A percentile compares a stretch with the other conserved stretches of the same genome.
These are phyloP conservation scores for Seriola quinqueradiata DNA, from an alignment of 2,113 vertebrate genomes.

Conservation along the genomic window DNA sequence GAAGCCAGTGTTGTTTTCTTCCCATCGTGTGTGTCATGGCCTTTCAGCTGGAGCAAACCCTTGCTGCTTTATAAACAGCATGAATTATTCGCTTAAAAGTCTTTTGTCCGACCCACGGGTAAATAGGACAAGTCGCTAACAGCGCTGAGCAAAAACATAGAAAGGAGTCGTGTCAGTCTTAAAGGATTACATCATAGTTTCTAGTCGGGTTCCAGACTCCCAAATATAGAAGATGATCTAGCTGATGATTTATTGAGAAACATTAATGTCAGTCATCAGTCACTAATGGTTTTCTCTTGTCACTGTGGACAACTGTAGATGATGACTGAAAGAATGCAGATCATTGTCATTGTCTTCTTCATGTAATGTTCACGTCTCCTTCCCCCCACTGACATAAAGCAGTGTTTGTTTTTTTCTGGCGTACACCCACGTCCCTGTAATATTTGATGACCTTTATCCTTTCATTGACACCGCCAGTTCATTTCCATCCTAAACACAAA, in stretches of 20 bases:
- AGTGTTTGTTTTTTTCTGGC: background rate
- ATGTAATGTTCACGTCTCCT: background rate
- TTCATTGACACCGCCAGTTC: too few species aligned
- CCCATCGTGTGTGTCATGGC: conserved; percentile 12
- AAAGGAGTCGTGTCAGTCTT: background rate
- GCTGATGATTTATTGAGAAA: conserved; percentile 47
- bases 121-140: conserved; percentile 47
- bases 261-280: conserved; percentile 8
- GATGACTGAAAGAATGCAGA: conserved; percentile 1
- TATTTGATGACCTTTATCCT: background rate
- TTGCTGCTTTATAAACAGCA: conserved; percentile 25
- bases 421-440: background rate
- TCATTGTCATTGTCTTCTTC: conserved; percentile 1
- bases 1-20: conserved; percentile 22
- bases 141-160: background rate
- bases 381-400: background rate
- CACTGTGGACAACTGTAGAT: background rate
- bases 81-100: conserved; percentile 46
- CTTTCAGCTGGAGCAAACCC: conserved; percentile 36
- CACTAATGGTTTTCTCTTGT: conserved; percentile 43
- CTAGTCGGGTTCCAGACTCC: background rate
- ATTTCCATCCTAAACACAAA: background rate
- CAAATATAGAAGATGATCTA: conserved; percentile 20
- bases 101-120: conserved; percentile 1
- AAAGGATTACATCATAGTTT: background rate